Conservation (phyloP, 2,797 vertebrate genomes). For the Gila robusta region DNA sequence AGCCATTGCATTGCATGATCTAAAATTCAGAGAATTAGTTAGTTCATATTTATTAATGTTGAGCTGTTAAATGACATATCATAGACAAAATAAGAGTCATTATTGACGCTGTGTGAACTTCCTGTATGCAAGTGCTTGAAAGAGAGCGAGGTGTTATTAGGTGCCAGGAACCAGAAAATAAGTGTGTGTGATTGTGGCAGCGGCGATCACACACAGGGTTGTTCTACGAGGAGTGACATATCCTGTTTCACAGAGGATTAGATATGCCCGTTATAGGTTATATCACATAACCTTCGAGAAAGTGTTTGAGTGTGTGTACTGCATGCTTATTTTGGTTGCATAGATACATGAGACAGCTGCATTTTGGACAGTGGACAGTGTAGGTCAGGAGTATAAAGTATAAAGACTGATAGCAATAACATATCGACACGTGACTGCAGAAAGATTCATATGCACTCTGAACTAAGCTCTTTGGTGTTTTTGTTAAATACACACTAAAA, state of each 20-base stretch:
- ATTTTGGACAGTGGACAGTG: background rate
- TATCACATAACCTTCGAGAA: slow-evolving; percentile 45
- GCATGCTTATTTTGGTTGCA: slow-evolving; percentile 32
- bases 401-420: background rate
- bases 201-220: slow-evolving; percentile 7
- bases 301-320: slow-evolving; percentile 27
- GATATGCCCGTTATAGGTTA: slow-evolving; percentile 45
- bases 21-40: background rate
- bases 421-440: background rate
- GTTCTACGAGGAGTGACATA: slow-evolving; percentile 33
- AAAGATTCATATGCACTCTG: background rate
- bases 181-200: background rate
- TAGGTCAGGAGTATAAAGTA: background rate
- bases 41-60: background rate
- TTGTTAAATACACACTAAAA: background rate
- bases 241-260: slow-evolving; percentile 53
- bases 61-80: background rate
- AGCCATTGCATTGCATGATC: background rate
- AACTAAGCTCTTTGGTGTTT: background rate
- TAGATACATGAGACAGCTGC: slow-evolving; percentile 43
- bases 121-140: background rate
- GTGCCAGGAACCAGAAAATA: slow-evolving; percentile 25
- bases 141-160: background rate
- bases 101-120: background rate
- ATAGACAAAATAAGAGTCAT: background rate